Evolutionary conservation across 1,140 invertebrate genomes (phyloP).

Genomic region (Choristoneura fumiferana): DNA sequence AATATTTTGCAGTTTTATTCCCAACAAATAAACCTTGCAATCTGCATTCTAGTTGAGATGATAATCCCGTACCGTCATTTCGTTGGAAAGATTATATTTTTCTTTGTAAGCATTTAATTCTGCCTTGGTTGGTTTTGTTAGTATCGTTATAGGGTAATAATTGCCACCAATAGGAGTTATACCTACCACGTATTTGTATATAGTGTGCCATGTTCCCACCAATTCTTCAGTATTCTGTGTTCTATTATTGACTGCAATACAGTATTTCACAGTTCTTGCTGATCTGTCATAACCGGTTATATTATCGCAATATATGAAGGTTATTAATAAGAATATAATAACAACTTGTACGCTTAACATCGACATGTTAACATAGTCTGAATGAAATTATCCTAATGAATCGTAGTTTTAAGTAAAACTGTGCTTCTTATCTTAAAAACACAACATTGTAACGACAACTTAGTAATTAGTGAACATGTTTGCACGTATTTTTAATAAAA

Average conservation of each 20-base stretch:
- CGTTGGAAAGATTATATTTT: slow-evolving; percentile 10
- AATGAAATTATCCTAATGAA: too few species aligned
- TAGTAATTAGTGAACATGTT: too few species aligned
- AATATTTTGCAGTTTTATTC: background rate
- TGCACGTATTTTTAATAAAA: too few species aligned
- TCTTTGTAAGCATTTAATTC: slow-evolving; percentile 22
- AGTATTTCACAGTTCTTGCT: background rate
- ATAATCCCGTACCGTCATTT: background rate
- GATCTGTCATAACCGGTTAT: background rate
- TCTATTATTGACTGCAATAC: slow-evolving; percentile 1
- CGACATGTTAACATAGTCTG: too few species aligned
- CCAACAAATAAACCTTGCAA: background rate
- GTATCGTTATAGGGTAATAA: slow-evolving; percentile 8
- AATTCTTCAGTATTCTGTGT: slow-evolving; percentile 20
- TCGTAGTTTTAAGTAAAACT: too few species aligned
- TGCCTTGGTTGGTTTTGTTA: slow-evolving; percentile 18
- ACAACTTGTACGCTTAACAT: too few species aligned
- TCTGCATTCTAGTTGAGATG: background rate
- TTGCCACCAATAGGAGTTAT: background rate
- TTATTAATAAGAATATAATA: too few species aligned
- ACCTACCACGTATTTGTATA: slow-evolving; percentile 19
- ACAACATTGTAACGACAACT: too few species aligned
- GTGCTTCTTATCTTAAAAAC: too few species aligned
- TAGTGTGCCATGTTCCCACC: slow-evolving; percentile 28
- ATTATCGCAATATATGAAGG: too few species aligned